These are phyloP conservation scores for Enteromius afrohamiltoni DNA, from an alignment of 2,797 vertebrate species.

Conservation along the genomic window DNA sequence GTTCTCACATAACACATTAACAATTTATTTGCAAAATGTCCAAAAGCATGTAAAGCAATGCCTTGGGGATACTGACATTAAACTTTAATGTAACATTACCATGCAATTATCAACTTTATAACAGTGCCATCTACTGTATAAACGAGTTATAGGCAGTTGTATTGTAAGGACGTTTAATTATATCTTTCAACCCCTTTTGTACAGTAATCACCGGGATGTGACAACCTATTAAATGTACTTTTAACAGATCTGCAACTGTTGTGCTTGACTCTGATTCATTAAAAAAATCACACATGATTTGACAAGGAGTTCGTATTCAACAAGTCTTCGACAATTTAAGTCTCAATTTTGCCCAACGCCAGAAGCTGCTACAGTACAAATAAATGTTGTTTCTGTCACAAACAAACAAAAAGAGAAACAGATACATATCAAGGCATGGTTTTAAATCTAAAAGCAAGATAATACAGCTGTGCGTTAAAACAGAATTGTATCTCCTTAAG, in stretches of 20 bases:
- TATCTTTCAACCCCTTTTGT: not conserved
- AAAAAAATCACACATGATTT: not conserved
- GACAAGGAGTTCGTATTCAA: not conserved
- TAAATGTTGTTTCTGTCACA: not conserved
- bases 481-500: conserved; percentile 14
- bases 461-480: not conserved
- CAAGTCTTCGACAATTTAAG: not conserved
- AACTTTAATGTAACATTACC: not conserved
- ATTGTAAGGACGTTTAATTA: not conserved
- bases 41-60: not conserved
- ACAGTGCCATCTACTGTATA: not conserved
- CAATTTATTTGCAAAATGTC: not conserved
- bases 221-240: not conserved
- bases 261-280: not conserved
- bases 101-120: not conserved
- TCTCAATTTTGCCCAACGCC: conserved; percentile 7
- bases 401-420: not conserved
- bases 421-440: not conserved
- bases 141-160: not conserved
- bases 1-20: not conserved
- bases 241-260: not conserved
- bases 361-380: not conserved
- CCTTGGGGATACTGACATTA: not conserved
- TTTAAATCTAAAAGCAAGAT: conserved; percentile 14
- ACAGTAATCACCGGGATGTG: not conserved